Conservation (phyloP, 1,140 invertebrate genomes). For the Medauroidea extradentata region DNA sequence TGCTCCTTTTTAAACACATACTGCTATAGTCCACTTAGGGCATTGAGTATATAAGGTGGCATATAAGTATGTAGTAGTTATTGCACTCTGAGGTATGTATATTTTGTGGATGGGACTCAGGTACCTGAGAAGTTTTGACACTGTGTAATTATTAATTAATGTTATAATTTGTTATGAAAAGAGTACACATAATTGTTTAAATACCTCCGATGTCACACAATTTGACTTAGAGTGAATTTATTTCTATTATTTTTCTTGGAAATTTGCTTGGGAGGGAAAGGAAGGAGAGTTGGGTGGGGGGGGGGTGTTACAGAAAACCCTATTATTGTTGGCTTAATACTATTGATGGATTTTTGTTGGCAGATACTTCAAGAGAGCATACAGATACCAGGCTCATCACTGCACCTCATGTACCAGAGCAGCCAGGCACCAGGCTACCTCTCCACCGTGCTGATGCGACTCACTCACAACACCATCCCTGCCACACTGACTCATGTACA, state of each 20-base stretch:
- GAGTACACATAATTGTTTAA: no score
- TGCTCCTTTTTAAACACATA: no score
- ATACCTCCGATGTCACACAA: no score
- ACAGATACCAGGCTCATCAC: slow-evolving; percentile 83
- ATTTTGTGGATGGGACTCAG: no score
- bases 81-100: no score
- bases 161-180: no score
- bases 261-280: neutral
- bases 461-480: slow-evolving; percentile 78
- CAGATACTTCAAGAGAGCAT: slow-evolving; percentile 94
- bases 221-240: neutral
- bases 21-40: no score
- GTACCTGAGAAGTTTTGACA: no score
- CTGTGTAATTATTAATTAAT: no score
- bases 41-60: no score
- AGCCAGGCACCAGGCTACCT: slow-evolving; percentile 88
- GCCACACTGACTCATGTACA: slow-evolving; percentile 80
- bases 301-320: neutral
- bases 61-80: no score
- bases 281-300: neutral
- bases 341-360: slow-evolving; percentile 23
- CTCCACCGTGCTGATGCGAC: slow-evolving; percentile 85
- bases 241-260: neutral
- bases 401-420: slow-evolving; percentile 90
- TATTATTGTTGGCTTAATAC: neutral